These are phyloP conservation scores for Hozukius guyotensis DNA, from an alignment of 2,797 vertebrate genomes.

Conservation along the genomic window DNA sequence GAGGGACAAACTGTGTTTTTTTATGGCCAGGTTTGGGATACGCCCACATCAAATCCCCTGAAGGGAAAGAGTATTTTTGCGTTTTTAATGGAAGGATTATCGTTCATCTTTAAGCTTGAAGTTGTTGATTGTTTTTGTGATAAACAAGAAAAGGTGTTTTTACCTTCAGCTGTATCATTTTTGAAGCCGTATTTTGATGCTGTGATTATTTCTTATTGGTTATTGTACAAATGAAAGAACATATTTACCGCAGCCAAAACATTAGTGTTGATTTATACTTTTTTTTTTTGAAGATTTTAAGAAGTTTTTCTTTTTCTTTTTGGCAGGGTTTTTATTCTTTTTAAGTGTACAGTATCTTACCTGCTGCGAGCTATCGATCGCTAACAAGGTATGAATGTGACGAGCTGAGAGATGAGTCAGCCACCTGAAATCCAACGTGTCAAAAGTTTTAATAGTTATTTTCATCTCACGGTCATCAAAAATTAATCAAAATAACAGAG, in stretches of 20 bases:
- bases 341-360: slow-evolving; percentile 44
- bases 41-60: not conserved
- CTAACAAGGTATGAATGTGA: slow-evolving; percentile 36
- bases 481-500: not conserved
- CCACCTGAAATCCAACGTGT: not conserved
- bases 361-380: slow-evolving; percentile 1
- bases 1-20: not conserved
- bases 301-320: slow-evolving; percentile 34
- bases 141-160: slow-evolving; percentile 47
- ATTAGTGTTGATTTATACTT: slow-evolving; percentile 47
- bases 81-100: slow-evolving; percentile 12
- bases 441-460: not conserved
- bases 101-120: slow-evolving; percentile 55
- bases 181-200: slow-evolving; percentile 44
- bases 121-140: slow-evolving; percentile 48
- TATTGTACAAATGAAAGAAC: slow-evolving; percentile 51
- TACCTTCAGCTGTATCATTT: slow-evolving; percentile 56
- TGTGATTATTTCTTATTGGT: slow-evolving; percentile 44
- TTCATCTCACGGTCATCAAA: not conserved
- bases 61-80: not conserved
- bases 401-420: slow-evolving; percentile 23
- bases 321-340: slow-evolving; percentile 33
- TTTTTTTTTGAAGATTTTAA: not conserved
- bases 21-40: not conserved
- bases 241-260: slow-evolving; percentile 48